Base-by-base conservation (phyloP, 2,888 invertebrate species). In the Willowsia nigromaculata region DNA sequence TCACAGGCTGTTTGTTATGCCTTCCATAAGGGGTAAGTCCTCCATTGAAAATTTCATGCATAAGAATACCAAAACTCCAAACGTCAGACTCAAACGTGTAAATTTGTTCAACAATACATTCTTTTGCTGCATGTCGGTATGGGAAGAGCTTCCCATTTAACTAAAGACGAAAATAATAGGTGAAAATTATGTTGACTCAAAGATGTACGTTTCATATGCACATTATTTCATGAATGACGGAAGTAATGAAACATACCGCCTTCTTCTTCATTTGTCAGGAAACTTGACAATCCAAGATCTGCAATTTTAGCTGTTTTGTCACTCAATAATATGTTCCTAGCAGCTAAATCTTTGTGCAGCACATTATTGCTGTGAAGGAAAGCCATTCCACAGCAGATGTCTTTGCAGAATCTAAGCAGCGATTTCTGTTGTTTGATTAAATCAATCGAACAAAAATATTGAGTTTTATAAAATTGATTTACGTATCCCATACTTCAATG, bases 331-430 rank as follows among this genome's bases (percentile, higher is more conserved):
- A 91, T 90, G 71, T 91, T 91, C 50, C 91, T 74, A 3, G 91
- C 91, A 22, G 91, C 91, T 11, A 91, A 74, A 78, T 91, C 91
- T 76, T 91, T 91, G 50, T 91, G 91, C 0, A 91, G 25, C 47
- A 91, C 78, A 53, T 88, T 82, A 33, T 90, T 84, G 13, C 33
- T 53, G 78, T 91, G 91, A 0, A 91, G 68, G 68, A 90, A 91
- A 0, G 76, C 80, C 91, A 91, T 91, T 47, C 91, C 91, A 47
- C 62, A 87, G 27, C 89, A 85, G 37, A 91, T 90, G 71, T 91
- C 90, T 22, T 85, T 76, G 53, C 91, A 91, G 78, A 89, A 90
- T 27, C 59, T 37, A 3, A 89, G 25, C 11, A 91, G 71, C 27
- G 78, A 84, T 82, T 85, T 91, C 91, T 91, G 27, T 27, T 9